These are phyloP conservation scores for Tapera naevia DNA, from an alignment of 2,797 vertebrate species.

Conservation along the genomic window DNA sequence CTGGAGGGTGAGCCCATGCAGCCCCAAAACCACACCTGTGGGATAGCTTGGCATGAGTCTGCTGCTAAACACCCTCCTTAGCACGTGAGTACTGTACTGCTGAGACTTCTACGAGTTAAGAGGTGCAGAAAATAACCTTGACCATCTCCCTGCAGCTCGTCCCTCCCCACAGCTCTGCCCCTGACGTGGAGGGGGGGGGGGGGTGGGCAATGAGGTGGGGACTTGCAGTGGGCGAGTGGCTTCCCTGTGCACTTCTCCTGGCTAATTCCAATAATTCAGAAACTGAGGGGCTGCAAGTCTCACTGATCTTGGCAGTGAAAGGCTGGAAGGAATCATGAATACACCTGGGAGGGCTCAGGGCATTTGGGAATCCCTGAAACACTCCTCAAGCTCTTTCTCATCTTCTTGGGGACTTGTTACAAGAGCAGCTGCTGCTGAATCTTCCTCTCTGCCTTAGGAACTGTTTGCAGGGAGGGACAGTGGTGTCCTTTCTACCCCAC, in stretches of 20 bases:
- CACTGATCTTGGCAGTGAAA: not conserved
- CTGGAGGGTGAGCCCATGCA: not conserved
- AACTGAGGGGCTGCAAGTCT: fast-evolving
- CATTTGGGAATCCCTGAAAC: not conserved
- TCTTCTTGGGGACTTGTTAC: not conserved
- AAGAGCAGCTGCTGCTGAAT: not conserved
- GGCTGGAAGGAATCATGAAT: not conserved
- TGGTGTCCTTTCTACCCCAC: not conserved
- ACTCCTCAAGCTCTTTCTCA: not conserved
- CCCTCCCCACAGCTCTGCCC: not conserved
- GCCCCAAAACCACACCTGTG: fast-evolving
- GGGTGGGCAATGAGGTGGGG: not conserved
- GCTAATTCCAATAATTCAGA: not conserved
- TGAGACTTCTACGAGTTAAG: fast-evolving
- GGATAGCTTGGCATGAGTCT: not conserved
- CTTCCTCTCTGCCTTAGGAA: too few species aligned
- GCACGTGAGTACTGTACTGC: too few species aligned
- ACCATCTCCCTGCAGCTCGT: not conserved
- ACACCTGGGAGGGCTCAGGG: not conserved
- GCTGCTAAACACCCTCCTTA: not conserved
- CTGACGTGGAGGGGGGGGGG: fast-evolving
- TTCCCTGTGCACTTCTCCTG: not conserved
- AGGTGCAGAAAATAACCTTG: not conserved
- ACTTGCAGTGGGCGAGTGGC: not conserved
- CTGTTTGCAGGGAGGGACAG: not conserved